Percentiles rank a stretch among this genome's conserved stretches.
Conservation (phyloP, 2,797 vertebrate species). For the Crenichthys baileyi region DNA sequence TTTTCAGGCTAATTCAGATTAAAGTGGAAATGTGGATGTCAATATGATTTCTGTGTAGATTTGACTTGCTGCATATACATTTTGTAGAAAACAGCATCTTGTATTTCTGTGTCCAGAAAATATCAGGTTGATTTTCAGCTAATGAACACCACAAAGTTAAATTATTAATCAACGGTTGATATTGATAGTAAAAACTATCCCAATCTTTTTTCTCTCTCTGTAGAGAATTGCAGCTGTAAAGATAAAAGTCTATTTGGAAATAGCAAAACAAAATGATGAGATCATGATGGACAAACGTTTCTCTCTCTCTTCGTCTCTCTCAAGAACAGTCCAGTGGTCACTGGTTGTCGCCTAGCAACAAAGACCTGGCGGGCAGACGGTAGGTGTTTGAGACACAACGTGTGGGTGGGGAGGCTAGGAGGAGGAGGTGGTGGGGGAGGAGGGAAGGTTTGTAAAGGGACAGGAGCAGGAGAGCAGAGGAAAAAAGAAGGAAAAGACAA, state of each 20-base stretch:
- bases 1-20: constrained; percentile 39
- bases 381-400: constrained; percentile 79
- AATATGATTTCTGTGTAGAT: background rate
- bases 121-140: background rate
- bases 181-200: background rate
- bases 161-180: background rate
- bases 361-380: constrained; percentile 83
- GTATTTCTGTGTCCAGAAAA: background rate
- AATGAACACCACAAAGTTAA: background rate
- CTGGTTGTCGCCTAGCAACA: constrained; percentile 85
- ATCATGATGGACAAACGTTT: constrained; percentile 80
- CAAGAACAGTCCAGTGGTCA: constrained; percentile 81
- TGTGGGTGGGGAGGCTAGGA: constrained; percentile 64
- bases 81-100: background rate
- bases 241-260: constrained; percentile 6
- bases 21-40: constrained; percentile 15
- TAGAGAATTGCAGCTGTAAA: background rate
- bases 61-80: background rate
- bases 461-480: constrained; percentile 47
- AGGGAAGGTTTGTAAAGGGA: constrained; percentile 45
- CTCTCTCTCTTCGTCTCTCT: constrained; percentile 51
- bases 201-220: background rate
- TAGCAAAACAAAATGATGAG: constrained; percentile 50
- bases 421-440: constrained; percentile 42
- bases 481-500: constrained; percentile 44